Evolutionary conservation across 2,113 vertebrate genomes (phyloP), one percentile per base, ranked within the genome.

Genomic region (Panthera uncia): DNA sequence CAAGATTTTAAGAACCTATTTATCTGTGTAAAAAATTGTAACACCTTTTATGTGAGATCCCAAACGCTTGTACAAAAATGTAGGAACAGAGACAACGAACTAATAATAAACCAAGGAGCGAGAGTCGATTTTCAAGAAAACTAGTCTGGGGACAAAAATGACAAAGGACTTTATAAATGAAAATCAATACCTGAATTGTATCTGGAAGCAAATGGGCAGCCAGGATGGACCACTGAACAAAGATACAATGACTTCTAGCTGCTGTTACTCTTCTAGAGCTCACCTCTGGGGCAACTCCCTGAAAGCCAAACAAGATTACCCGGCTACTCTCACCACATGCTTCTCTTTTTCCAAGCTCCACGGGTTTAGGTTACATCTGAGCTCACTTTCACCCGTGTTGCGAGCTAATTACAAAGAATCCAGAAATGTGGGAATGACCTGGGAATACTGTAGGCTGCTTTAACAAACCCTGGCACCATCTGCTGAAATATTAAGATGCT

Each of bases 401-500:
- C 0, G 27, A 95, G 79, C 97, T 98, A 96, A 96, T 96, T 92
- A 98, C 97, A 94, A 97, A 95, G 89, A 94, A 97, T 73, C 41
- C 74, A 96, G 94, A 96, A 97, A 96, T 82, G 45, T 96, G 80
- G 97, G 80, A 76, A 96, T 29, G 69, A 95, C 90, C 61, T 92
- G 92, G 92, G 87, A 97, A 96, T 97, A 95, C 2, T 45, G 73
- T 41, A 87, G 86, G 89, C 87, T 96, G 94, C 90, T 94, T 68
- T 81, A 89, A 89, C 92, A 97, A 98, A 97, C 66, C 96, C 95
- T 76, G 84, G 83, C 87, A 98, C 98, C 97, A 98, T 98, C 97
- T 98, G 97, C 96, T 97, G 61, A 97, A 97, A 98, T 98, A 97
- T 86, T 94, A 97, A 98, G 97, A 98, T 57, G 95, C 86, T 78